Evolutionary conservation across 2,797 vertebrate species (phyloP), one percentile per base, ranked within the genome.

Genomic region (Nyctibius grandis): DNA sequence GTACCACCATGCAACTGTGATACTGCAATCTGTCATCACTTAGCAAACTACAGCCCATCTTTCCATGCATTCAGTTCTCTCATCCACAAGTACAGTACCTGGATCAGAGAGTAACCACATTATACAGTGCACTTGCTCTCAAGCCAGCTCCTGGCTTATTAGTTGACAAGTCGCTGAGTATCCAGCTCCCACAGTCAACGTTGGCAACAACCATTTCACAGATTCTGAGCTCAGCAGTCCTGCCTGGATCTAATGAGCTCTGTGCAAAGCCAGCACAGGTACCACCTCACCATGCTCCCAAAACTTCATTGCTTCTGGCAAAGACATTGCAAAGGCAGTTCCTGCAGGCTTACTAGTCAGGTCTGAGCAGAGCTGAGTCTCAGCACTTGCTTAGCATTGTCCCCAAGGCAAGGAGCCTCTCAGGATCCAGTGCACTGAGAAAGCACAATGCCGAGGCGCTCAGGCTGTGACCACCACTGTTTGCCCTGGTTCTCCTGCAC

Each of bases 161-260:
- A 91, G 22, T 4, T 48, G 36, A 57, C 16, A 63, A 64, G 29
- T 26, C 1, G 0, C 45, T 3, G 33, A 74, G 40, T 23, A 53
- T 38, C 33, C 76, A 83, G 57, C 69, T 85, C 53, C 34, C 19
- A 63, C 59, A 57, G 34, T 20, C 67, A 82, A 26, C 21, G 65
- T 0, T 1, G 0, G 26, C 48, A 78, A 67, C 36, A 83, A 45
- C 5, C 2, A 1, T 40, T 54, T 47, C 34, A 45, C 26, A 51
- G 16, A 56, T 47, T 61, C 63, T 23, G 19, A 81, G 42, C 72
- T 72, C 33, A 21, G 77, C 38, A 75, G 76, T 60, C 57, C 59
- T 28, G 42, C 45, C 54, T 65, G 44, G 60, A 61, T 75, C 57
- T 60, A 51, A 36, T 45, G 48, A 88, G 44, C 48, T 28, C 45